Evolutionary conservation across 2,888 invertebrate species (phyloP), one percentile per base, ranked within the genome.

Genomic region (Tromatobia lineatoria): DNA sequence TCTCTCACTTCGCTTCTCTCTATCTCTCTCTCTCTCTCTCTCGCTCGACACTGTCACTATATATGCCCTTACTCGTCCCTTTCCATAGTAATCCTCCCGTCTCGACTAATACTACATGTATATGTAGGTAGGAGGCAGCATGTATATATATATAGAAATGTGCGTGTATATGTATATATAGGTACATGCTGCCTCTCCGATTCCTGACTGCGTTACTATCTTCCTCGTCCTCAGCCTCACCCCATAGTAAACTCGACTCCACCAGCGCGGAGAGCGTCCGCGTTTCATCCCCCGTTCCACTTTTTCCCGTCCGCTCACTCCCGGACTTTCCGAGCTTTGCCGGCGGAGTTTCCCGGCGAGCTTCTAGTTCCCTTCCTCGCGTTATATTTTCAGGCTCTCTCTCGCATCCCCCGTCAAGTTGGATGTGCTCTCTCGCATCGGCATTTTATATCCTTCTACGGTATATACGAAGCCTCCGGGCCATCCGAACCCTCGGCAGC

Each of bases 371-470:
- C 70, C 71, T 25, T 50, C 47, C 85, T 71, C 74, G 69, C 80
- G 70, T 77, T 59, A 54, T 47, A 70, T 76, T 38, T 61, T 45
- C 61, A 73, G 75, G 66, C 71, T 61, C 71, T 77, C 82, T 50
- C 73, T 75, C 54, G 15, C 34, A 25, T 77, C 75, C 70, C 57
- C 54, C 47, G 23, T 61, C 64, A 59, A 52, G 52, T 59, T 64
- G 76, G 11, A 61, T 69, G 34, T 20, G 61, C 73, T 69, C 69
- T 64, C 74, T 73, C 59, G 64, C 80, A 83, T 83, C 83, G 85
- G 85, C 88, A 85, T 88, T 89, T 90, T 89, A 88, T 88, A 87
- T 87, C 88, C 87, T 86, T 80, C 80, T 84, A 85, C 66, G 71
- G 79, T 82, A 38, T 38, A 38, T 38, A 78, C 50, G 80, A 76